Evolutionary conservation across 2,888 invertebrate species (phyloP).

Genomic region (Sceliomorpha sp.): DNA sequence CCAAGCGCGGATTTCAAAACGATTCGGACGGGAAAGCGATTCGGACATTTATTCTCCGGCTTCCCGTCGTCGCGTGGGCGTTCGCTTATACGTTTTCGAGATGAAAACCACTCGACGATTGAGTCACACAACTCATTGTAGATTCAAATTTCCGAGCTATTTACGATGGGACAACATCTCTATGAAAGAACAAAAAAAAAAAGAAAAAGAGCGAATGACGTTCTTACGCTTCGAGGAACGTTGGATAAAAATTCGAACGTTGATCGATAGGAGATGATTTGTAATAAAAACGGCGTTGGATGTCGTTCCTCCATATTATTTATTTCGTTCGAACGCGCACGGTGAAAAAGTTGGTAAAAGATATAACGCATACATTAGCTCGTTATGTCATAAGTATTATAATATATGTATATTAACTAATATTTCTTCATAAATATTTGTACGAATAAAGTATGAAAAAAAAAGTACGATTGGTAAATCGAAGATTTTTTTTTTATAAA

Average conservation of each 20-base stretch:
- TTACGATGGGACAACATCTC: slow-evolving; percentile 70
- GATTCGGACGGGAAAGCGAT: slow-evolving; percentile 45
- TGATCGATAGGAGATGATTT: slow-evolving; percentile 21
- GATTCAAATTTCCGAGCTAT: slow-evolving; percentile 36
- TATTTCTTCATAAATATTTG: too few species aligned
- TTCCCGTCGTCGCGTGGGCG: slow-evolving; percentile 44
- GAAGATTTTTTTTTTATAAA: too few species aligned
- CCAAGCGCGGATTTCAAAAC: too few species aligned
- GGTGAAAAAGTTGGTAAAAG: too few species aligned
- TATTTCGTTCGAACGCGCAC: too few species aligned
- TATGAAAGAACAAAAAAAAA: too few species aligned
- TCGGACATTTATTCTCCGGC: slow-evolving; percentile 47
- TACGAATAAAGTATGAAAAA: too few species aligned
- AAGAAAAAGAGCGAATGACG: slow-evolving; percentile 30
- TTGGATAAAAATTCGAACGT: slow-evolving; percentile 18
- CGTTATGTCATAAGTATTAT: too few species aligned
- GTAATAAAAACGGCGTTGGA: slow-evolving; percentile 5
- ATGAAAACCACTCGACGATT: slow-evolving; percentile 47
- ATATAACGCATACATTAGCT: too few species aligned
- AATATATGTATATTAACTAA: too few species aligned
- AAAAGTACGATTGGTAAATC: too few species aligned
- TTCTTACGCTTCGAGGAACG: background rate
- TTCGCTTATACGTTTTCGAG: slow-evolving; percentile 28
- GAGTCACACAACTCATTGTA: slow-evolving; percentile 51
- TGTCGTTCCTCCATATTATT: too few species aligned